phyloP scores from a whole-genome alignment of 2,888 invertebrate genomes.

The Nomada fabriciana region DNA sequence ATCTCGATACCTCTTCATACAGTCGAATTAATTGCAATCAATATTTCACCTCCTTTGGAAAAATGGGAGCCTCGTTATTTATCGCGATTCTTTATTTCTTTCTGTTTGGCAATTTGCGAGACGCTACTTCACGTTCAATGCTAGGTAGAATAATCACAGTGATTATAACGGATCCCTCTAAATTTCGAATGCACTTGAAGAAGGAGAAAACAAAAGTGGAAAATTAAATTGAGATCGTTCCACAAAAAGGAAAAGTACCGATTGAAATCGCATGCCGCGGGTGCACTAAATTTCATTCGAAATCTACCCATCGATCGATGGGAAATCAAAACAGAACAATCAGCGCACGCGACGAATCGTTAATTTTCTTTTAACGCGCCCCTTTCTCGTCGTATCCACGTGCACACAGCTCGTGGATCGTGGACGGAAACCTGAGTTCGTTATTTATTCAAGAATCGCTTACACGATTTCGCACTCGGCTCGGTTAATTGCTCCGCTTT shows the following conservation, averaged over 20 bases:
- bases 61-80: too few relatives aligned
- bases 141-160: too few relatives aligned
- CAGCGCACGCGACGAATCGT: background rate
- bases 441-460: constrained; percentile 52
- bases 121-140: too few relatives aligned
- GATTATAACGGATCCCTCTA: too few relatives aligned
- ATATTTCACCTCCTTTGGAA: too few relatives aligned
- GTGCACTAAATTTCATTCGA: background rate
- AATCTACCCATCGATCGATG: background rate
- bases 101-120: too few relatives aligned
- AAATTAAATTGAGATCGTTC: too few relatives aligned
- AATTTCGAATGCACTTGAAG: too few relatives aligned
- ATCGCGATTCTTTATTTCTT: too few relatives aligned
- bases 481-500: constrained; percentile 40
- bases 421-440: background rate
- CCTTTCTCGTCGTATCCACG: background rate
- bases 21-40: background rate
- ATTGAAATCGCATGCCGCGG: too few relatives aligned
- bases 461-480: constrained; percentile 49
- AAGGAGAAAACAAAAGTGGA: too few relatives aligned
- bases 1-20: background rate
- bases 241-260: too few relatives aligned
- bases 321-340: background rate
- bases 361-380: background rate
- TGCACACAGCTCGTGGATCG: background rate